Conservation (phyloP, 2,113 vertebrate genomes). For the Cyanoliseus patagonus region DNA sequence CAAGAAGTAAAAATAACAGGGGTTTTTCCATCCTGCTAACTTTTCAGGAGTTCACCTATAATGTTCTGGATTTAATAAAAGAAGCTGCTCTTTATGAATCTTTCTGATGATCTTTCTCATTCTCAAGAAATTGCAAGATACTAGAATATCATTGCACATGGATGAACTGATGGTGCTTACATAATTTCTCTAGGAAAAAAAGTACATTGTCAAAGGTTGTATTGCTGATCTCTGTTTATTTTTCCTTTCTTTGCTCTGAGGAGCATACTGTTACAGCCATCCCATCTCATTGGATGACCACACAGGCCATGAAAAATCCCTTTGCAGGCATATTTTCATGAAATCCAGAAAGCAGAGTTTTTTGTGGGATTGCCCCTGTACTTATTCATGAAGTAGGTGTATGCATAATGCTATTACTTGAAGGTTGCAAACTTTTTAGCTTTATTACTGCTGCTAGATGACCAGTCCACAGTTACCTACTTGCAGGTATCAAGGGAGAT, state of each 20-base stretch:
- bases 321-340: background rate
- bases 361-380: background rate
- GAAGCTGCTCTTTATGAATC: background rate
- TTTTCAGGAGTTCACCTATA: background rate
- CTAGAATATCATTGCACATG: background rate
- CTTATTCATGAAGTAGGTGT: background rate
- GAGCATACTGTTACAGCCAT: background rate
- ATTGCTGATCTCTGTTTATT: background rate
- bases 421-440: background rate
- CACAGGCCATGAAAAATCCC: background rate
- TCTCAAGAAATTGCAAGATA: background rate
- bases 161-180: background rate
- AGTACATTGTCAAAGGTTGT: background rate
- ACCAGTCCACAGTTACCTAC: background rate
- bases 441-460: background rate
- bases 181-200: background rate
- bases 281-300: background rate
- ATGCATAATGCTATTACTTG: background rate
- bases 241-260: background rate
- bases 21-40: background rate
- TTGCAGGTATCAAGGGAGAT: background rate
- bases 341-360: background rate
- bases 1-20: background rate
- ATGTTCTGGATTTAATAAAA: background rate
- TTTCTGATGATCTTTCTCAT: background rate